phyloP scores from a whole-genome alignment of 2,113 vertebrate genomes.

The Phyllostomus discolor region DNA sequence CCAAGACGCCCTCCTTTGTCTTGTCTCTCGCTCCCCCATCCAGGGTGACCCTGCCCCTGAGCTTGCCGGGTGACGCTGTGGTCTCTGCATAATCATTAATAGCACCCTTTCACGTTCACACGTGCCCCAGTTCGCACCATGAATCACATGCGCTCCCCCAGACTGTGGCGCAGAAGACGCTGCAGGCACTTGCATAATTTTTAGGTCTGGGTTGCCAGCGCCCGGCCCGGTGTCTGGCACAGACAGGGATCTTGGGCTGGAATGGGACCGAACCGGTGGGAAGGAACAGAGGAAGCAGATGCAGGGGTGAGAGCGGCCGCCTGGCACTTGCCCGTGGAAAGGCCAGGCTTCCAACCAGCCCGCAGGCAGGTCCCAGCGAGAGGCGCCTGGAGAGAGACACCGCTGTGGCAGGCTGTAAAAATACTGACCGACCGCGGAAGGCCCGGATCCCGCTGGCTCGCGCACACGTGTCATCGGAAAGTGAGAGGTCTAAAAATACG shows the following conservation, averaged over 20 bases:
- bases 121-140: not conserved
- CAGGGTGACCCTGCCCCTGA: not conserved
- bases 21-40: not conserved
- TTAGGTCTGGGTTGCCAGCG: not conserved
- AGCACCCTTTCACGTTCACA: not conserved
- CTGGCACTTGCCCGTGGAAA: not conserved
- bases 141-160: too few species aligned
- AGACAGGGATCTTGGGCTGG: not conserved
- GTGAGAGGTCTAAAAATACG: conserved; percentile 56
- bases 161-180: not conserved
- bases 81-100: not conserved
- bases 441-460: not conserved
- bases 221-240: not conserved
- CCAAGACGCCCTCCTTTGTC: not conserved
- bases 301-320: not conserved
- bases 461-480: not conserved
- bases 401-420: not conserved
- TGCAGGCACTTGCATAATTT: not conserved
- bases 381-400: not conserved
- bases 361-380: not conserved
- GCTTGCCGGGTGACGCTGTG: not conserved
- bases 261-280: not conserved
- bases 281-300: not conserved
- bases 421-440: not conserved
- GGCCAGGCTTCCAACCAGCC: not conserved